phyloP scores from a whole-genome alignment of 2,113 vertebrate genomes.

The Grammomys dolichurus region DNA sequence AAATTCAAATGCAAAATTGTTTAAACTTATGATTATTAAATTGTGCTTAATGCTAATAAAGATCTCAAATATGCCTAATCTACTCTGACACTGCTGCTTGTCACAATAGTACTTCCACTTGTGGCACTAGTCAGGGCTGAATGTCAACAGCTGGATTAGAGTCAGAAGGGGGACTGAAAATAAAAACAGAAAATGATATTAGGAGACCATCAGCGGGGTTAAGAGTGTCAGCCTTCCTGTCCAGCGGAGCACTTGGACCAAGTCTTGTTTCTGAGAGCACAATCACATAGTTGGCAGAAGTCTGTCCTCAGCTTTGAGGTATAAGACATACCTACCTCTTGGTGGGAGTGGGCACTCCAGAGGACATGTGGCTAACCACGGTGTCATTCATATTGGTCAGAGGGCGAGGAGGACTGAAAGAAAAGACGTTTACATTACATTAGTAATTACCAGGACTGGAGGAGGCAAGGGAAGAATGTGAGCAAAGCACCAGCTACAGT shows the following conservation, averaged over 20 bases:
- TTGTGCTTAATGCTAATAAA: conserved; percentile 32
- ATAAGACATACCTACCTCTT: conserved; percentile 90
- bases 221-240: neutral
- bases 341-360: conserved; percentile 93
- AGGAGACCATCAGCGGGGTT: neutral
- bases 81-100: neutral
- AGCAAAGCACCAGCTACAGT: neutral
- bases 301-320: neutral
- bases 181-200: conserved; percentile 4
- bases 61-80: neutral
- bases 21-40: conserved; percentile 52
- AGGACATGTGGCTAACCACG: conserved; percentile 91
- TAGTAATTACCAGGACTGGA: conserved; percentile 29
- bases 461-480: neutral
- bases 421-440: conserved; percentile 63
- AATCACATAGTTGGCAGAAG: neutral
- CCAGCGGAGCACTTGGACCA: neutral
- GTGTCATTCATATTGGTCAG: conserved; percentile 94
- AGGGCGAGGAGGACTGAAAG: conserved; percentile 92
- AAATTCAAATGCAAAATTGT: conserved; percentile 57
- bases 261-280: neutral
- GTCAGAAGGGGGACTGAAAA: neutral
- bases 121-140: conserved; percentile 34
- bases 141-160: neutral
- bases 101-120: conserved; percentile 27